A percentile compares a stretch with the other conserved stretches of the same genome.
phyloP scores from a whole-genome alignment of 2,888 invertebrate species.

The Clunio marinus region DNA sequence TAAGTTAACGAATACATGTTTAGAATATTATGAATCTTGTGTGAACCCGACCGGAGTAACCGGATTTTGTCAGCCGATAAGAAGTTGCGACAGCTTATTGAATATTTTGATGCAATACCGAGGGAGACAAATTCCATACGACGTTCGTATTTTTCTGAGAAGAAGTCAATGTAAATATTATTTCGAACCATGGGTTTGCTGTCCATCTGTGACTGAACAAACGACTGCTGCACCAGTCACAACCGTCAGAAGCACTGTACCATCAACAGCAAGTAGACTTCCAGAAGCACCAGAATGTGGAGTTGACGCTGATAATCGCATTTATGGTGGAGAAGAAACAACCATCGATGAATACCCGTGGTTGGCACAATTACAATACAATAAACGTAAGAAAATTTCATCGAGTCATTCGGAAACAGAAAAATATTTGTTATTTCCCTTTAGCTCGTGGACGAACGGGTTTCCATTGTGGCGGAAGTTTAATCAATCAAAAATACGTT shows the following conservation, averaged over 20 bases:
- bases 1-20: too few relatives aligned
- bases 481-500: not conserved
- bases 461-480: not conserved
- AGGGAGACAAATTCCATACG: not conserved
- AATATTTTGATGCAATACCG: too few relatives aligned
- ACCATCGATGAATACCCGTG: conserved; percentile 65
- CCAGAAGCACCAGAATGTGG: conserved; percentile 48
- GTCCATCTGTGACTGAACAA: too few relatives aligned
- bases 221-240: too few relatives aligned
- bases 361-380: conserved; percentile 64
- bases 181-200: conserved; percentile 46
- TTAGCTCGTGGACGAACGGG: not conserved
- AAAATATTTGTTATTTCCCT: not conserved
- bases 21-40: too few relatives aligned
- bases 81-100: too few relatives aligned
- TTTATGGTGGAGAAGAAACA: conserved; percentile 59
- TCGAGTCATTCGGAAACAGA: not conserved
- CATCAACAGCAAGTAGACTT: conserved; percentile 41
- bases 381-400: conserved; percentile 55
- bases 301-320: conserved; percentile 51
- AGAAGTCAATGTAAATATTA: too few relatives aligned
- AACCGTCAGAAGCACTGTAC: too few relatives aligned
- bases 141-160: not conserved
- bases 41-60: too few relatives aligned
- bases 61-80: too few relatives aligned